These are phyloP conservation scores for Dusona sp. DNA, from an alignment of 2,888 invertebrate species.

Conservation along the genomic window DNA sequence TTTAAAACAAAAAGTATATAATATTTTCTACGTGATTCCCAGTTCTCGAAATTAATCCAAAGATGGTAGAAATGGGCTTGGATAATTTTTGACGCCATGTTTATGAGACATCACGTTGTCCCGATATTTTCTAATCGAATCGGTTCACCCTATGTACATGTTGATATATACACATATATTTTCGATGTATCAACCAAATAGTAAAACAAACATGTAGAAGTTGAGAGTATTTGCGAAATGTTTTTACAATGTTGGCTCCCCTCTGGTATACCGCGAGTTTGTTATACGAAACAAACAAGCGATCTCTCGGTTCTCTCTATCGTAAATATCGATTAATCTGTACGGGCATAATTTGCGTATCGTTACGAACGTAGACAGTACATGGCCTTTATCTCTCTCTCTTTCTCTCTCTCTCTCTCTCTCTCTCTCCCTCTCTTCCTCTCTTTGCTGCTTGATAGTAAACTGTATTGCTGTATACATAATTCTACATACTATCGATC, in stretches of 20 bases:
- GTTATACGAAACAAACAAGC: constrained; percentile 10
- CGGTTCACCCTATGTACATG: neutral
- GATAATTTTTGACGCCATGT: neutral
- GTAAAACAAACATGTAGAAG: constrained; percentile 36
- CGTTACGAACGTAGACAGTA: constrained; percentile 49
- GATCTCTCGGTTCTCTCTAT: constrained; percentile 30
- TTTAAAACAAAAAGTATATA: neutral
- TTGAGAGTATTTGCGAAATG: constrained; percentile 58
- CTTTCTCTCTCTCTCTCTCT: neutral
- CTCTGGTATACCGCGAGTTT: constrained; percentile 19
- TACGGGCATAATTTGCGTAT: constrained; percentile 63
- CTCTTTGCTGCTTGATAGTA: constrained; percentile 29
- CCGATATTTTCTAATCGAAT: neutral
- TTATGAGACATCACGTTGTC: neutral
- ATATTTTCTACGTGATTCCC: neutral
- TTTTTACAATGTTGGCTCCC: constrained; percentile 50
- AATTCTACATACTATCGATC: constrained; percentile 57
- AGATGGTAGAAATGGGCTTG: neutral
- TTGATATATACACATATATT: neutral
- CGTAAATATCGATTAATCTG: constrained; percentile 68
- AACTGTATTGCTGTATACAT: constrained; percentile 41
- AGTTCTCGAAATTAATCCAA: neutral
- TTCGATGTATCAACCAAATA: neutral
- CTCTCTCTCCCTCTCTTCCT: neutral
- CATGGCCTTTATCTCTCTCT: neutral